phyloP scores from a whole-genome alignment of 2,113 vertebrate species.

The Dunckerocampus dactyliophorus region DNA sequence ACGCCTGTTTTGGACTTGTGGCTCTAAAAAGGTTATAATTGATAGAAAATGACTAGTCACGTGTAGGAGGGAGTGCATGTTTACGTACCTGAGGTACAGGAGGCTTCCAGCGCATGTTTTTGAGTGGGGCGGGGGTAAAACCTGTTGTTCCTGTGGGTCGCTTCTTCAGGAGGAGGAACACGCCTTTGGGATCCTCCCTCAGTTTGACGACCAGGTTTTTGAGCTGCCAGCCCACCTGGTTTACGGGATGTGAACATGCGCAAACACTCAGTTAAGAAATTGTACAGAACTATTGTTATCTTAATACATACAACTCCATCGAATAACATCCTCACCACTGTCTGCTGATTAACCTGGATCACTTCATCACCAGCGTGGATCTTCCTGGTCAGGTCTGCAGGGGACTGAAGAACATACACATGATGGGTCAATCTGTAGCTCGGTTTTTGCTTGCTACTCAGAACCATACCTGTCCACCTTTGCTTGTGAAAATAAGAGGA shows the following conservation, averaged over 20 bases:
- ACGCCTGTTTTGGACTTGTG: conserved; percentile 39
- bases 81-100: conserved; percentile 83
- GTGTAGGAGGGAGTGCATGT: neutral
- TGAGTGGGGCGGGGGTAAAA: conserved; percentile 90
- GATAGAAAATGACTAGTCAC: conserved; percentile 28
- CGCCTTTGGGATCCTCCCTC: conserved; percentile 88
- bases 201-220: conserved; percentile 91
- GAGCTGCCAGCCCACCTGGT: conserved; percentile 95
- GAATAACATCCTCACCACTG: conserved; percentile 78
- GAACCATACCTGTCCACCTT: neutral
- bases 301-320: neutral
- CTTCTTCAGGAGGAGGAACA: conserved; percentile 89
- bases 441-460: neutral
- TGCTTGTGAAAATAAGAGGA: no score
- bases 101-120: conserved; percentile 96
- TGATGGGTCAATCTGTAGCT: neutral
- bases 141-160: conserved; percentile 85
- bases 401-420: conserved; percentile 75
- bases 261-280: neutral
- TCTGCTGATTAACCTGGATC: conserved; percentile 93
- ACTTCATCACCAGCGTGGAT: conserved; percentile 98
- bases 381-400: conserved; percentile 88
- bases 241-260: neutral
- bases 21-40: conserved; percentile 55
- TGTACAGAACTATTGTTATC: neutral